Evolutionary conservation across 2,888 invertebrate genomes (phyloP).

Genomic region (Patella pellucida): DNA sequence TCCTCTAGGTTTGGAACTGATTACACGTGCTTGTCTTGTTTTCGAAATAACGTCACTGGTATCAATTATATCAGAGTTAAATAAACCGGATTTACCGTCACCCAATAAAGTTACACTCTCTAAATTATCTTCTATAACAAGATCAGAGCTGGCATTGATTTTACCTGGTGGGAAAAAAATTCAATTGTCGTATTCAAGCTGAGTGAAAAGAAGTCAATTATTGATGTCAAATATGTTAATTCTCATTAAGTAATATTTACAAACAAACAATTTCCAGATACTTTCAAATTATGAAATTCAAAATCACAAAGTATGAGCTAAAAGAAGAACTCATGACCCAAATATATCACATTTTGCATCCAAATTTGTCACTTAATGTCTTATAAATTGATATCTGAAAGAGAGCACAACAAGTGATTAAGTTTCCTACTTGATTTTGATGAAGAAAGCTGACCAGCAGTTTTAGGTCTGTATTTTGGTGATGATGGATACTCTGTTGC

Average conservation of each 20-base stretch:
- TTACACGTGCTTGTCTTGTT: constrained; percentile 38
- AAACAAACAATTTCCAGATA: too few species aligned
- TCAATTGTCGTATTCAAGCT: neutral
- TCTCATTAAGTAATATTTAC: too few species aligned
- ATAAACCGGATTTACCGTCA: constrained; percentile 53
- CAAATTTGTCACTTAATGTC: too few species aligned
- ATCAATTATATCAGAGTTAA: constrained; percentile 40
- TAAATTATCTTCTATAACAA: constrained; percentile 62
- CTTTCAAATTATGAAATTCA: too few species aligned
- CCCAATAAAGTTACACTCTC: constrained; percentile 63
- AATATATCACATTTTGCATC: too few species aligned
- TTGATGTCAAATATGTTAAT: too few species aligned
- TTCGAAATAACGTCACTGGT: constrained; percentile 38
- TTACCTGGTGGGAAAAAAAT: neutral
- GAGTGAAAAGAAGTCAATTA: too few species aligned
- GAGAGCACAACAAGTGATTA: too few species aligned
- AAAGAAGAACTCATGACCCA: too few species aligned
- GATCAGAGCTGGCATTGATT: constrained; percentile 37
- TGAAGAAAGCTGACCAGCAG: neutral
- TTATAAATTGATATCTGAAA: too few species aligned
- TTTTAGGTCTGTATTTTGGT: neutral
- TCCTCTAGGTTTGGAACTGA: constrained; percentile 47
- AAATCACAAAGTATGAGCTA: too few species aligned
- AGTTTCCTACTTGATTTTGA: neutral
- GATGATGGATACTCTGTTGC: neutral